Base-by-base conservation (phyloP, 2,888 invertebrate genomes). In the Halictus ligatus region DNA sequence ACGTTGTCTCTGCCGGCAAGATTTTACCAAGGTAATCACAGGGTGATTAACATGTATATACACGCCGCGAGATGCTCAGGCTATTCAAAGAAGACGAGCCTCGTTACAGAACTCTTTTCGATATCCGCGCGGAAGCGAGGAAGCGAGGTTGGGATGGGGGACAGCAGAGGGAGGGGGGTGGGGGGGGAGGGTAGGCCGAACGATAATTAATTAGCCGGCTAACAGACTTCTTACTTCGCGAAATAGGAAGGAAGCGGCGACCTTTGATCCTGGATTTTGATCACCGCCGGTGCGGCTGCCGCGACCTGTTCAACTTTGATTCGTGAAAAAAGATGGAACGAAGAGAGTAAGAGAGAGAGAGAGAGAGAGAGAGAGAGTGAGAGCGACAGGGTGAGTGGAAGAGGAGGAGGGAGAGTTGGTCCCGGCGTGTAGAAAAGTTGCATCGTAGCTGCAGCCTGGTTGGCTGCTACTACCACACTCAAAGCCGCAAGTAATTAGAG, bases 401-500 rank as follows among this genome's bases (percentile, higher is more conserved):
- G 74, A 18, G 54, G 46, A 54, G 54, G 64, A 58, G 29, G 29
- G 29, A 46, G 18, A 48, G 54, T 43, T 18, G 81, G 76, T 46
- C 12, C 50, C 60, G 50, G 46, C 78, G 79, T 67, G 84, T 80
- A 81, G 80, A 81, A 90, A 83, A 90, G 85, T 88, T 88, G 81
- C 90, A 87, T 83, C 80, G 89, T 60, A 50, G 69, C 80, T 58
- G 84, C 75, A 69, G 78, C 74, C 75, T 81, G 83, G 75, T 86
- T 86, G 78, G 88, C 78, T 85, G 80, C 73, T 81, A 80, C 86
- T 69, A 54, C 85, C 76, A 85, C 78, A 67, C 80, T 80, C 80
- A 83, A 84, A 90, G 87, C 81, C 80, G 80, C 86, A 86, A 90
- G 87, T 90, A 91, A 90, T 90, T 90, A 91, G 91, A 86, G 85